Evolutionary conservation across 2,113 vertebrate genomes (phyloP).

Genomic region (Gnathonemus echidnorhynchus): DNA sequence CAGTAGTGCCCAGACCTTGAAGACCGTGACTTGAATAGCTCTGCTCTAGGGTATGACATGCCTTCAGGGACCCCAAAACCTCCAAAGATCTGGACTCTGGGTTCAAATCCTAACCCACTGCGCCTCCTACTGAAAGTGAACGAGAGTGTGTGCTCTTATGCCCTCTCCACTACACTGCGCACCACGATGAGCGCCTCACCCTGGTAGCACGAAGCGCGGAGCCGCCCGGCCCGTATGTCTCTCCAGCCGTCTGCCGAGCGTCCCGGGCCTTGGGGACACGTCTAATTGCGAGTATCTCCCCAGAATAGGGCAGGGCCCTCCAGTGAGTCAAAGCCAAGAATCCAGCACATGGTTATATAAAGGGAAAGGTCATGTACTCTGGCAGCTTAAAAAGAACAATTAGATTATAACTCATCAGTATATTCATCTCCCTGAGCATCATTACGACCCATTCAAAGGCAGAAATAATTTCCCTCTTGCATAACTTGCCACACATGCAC

Average conservation of each 20-base stretch:
- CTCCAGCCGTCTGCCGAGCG: not conserved
- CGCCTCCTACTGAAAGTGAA: not conserved
- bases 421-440: slow-evolving; percentile 49
- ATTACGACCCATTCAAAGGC: slow-evolving; percentile 49
- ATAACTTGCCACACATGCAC: slow-evolving; percentile 36
- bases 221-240: not conserved
- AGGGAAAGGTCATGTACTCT: slow-evolving; percentile 50
- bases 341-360: slow-evolving; percentile 21
- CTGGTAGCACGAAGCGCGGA: not conserved
- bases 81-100: not conserved
- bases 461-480: slow-evolving; percentile 53
- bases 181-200: not conserved
- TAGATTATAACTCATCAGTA: slow-evolving; percentile 61
- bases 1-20: not conserved
- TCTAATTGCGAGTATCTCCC: slow-evolving; percentile 5
- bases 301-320: not conserved
- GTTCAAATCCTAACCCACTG: not conserved
- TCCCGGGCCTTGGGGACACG: not conserved
- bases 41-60: not conserved
- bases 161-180: not conserved
- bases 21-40: not conserved
- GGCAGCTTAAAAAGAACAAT: slow-evolving; percentile 62
- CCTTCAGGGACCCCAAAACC: not conserved
- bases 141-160: not conserved
- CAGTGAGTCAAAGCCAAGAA: not conserved